Percentiles rank a stretch among this genome's conserved stretches.
phyloP scores from a whole-genome alignment of 2,113 vertebrate species.

The Tamias sibiricus region DNA sequence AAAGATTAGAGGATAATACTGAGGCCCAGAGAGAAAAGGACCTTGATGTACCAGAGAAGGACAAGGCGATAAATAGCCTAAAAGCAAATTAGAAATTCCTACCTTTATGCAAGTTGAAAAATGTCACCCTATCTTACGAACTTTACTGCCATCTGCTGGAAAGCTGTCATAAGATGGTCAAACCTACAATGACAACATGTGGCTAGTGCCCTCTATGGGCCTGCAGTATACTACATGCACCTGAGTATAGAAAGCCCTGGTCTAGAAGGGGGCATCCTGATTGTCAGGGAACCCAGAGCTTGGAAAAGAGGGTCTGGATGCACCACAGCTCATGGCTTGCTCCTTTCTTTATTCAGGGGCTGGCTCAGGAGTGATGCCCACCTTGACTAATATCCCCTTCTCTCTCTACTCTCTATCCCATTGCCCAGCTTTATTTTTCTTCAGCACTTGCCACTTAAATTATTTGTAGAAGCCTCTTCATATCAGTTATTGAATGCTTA shows the following conservation, averaged over 20 bases:
- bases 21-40: not conserved
- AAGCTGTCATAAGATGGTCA: not conserved
- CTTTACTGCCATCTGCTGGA: slow-evolving; percentile 60
- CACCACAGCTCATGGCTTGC: not conserved
- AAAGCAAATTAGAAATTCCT: not conserved
- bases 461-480: not conserved
- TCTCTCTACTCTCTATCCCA: not conserved
- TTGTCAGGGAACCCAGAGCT: not conserved
- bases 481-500: not conserved
- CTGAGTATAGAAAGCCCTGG: not conserved
- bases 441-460: not conserved
- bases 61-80: not conserved
- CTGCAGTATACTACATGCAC: not conserved
- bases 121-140: not conserved
- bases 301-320: not conserved
- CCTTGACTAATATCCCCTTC: not conserved
- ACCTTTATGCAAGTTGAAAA: not conserved
- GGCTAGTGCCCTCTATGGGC: not conserved
- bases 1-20: not conserved
- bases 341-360: not conserved
- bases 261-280: not conserved
- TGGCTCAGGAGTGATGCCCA: not conserved
- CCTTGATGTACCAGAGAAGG: not conserved
- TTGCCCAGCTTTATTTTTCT: not conserved
- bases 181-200: not conserved